Evolutionary conservation across 2,888 invertebrate genomes (phyloP), one percentile per base, ranked within the genome.

Genomic region (Tetragonisca angustula): DNA sequence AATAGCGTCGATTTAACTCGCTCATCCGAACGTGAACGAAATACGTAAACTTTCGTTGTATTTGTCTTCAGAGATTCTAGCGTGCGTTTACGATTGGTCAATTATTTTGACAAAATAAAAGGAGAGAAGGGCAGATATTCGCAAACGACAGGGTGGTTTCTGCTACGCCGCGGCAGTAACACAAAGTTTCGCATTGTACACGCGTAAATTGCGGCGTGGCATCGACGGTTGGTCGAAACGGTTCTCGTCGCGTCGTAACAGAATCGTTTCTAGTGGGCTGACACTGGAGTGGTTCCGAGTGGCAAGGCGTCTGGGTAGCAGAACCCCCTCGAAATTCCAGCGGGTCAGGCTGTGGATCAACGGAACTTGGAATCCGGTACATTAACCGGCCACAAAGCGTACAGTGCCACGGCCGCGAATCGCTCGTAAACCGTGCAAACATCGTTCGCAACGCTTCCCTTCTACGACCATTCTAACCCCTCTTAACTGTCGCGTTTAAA

Each of bases 341-440:
- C 64, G 71, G 76, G 76, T 83, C 85, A 74, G 80, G 83, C 77
- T 69, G 76, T 83, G 87, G 81, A 86, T 86, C 86, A 84, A 85
- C 82, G 85, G 87, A 90, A 89, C 86, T 83, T 54, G 87, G 87
- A 91, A 91, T 89, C 89, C 85, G 89, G 88, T 87, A 88, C 89
- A 90, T 92, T 91, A 92, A 89, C 85, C 86, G 89, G 81, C 91
- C 91, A 87, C 91, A 91, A 87, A 91, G 86, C 88, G 87, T 85
- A 84, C 77, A 86, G 79, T 79, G 69, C 77, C 73, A 75, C 75
- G 43, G 88, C 84, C 85, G 89, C 85, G 91, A 90, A 89, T 89
- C 86, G 91, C 89, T 91, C 92, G 91, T 92, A 92, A 92, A 92
- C 87, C 88, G 86, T 86, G 68, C 78, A 89, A 90, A 90, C 83